phyloP scores from a whole-genome alignment of 2,797 vertebrate genomes.

The Microchirus variegatus region DNA sequence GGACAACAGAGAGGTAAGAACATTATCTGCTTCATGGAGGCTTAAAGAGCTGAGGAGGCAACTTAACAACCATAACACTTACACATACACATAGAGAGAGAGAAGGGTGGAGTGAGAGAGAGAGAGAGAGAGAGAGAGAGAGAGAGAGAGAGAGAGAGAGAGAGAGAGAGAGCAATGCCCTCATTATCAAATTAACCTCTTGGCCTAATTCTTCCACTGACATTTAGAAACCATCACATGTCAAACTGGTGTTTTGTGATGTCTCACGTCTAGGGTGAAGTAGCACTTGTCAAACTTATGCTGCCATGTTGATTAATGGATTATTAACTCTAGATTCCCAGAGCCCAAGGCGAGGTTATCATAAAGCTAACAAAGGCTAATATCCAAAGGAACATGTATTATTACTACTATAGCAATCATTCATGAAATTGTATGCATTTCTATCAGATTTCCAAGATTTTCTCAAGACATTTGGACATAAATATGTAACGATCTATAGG shows the following conservation, averaged over 20 bases:
- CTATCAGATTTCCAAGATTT: too few relatives aligned
- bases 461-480: too few relatives aligned
- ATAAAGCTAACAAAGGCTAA: too few relatives aligned
- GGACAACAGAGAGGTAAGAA: constrained; percentile 94
- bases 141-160: constrained; percentile 5
- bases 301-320: too few relatives aligned
- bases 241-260: not conserved
- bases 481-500: too few relatives aligned
- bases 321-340: too few relatives aligned
- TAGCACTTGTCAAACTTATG: too few relatives aligned
- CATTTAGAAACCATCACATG: not conserved
- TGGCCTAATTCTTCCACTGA: constrained; percentile 45
- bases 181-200: constrained; percentile 26
- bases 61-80: constrained; percentile 17
- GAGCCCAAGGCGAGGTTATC: too few relatives aligned
- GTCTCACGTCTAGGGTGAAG: too few relatives aligned
- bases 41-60: constrained; percentile 32
- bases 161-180: constrained; percentile 1
- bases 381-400: too few relatives aligned
- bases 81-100: constrained; percentile 7
- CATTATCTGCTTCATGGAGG: constrained; percentile 45
- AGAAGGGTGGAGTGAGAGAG: constrained; percentile 10
- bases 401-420: too few relatives aligned
- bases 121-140: not conserved
- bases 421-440: too few relatives aligned